Evolutionary conservation across 1,140 invertebrate genomes (phyloP).

Genomic region (Drosophila arawakana): DNA sequence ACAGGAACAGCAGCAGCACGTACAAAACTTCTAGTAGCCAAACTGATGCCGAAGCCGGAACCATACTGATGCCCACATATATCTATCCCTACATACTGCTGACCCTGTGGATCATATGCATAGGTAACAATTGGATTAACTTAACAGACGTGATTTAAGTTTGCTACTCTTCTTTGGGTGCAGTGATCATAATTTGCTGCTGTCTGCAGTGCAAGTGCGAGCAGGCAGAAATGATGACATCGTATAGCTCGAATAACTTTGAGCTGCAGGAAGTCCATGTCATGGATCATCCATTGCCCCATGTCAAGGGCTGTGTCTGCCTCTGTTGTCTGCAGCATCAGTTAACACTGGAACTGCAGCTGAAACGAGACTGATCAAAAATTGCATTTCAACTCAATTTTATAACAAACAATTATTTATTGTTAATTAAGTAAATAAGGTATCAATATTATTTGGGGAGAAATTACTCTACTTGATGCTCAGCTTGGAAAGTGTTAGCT

Average conservation of each 20-base stretch:
- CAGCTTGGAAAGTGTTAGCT: slow-evolving; percentile 50
- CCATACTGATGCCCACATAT: slow-evolving; percentile 10
- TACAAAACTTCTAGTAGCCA: neutral
- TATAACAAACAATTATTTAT: slow-evolving; percentile 15
- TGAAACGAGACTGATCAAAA: slow-evolving; percentile 22
- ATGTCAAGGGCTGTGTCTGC: slow-evolving; percentile 53
- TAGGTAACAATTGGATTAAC: slow-evolving; percentile 32
- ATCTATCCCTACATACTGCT: slow-evolving; percentile 48
- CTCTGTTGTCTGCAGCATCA: slow-evolving; percentile 57
- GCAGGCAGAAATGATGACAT: slow-evolving; percentile 43
- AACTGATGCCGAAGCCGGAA: neutral
- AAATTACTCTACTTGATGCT: slow-evolving; percentile 19
- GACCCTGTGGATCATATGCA: slow-evolving; percentile 49
- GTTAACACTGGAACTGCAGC: slow-evolving; percentile 43
- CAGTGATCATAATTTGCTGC: slow-evolving; percentile 47
- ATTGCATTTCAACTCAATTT: slow-evolving; percentile 1
- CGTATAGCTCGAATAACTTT: slow-evolving; percentile 41
- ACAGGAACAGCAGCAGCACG: neutral
- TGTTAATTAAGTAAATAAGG: neutral
- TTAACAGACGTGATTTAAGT: neutral
- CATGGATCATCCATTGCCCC: slow-evolving; percentile 37
- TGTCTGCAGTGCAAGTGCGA: slow-evolving; percentile 59
- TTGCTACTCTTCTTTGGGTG: neutral
- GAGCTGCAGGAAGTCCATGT: slow-evolving; percentile 59
- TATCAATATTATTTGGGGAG: too few relatives aligned